Evolutionary conservation across 2,888 invertebrate genomes (phyloP).

Genomic region (Micropterix aruncella): DNA sequence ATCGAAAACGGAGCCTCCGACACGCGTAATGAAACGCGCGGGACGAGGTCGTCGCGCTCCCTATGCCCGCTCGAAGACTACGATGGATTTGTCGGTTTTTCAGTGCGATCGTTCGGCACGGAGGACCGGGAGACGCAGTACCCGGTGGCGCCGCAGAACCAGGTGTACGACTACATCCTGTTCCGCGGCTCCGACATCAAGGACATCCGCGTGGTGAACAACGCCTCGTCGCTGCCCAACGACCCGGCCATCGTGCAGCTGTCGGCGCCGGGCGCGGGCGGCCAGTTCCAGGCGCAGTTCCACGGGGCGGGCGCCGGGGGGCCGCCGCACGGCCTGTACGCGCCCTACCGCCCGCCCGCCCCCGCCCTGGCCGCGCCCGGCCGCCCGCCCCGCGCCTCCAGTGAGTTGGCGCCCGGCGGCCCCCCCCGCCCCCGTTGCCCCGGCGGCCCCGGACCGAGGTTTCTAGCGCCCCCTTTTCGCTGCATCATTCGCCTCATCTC

Average conservation of each 20-base stretch:
- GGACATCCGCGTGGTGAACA: slow-evolving; percentile 92
- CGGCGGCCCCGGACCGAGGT: neutral
- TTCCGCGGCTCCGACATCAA: slow-evolving; percentile 98
- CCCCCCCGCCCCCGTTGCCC: slow-evolving; percentile 21
- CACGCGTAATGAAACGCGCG: too few species aligned
- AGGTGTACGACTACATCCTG: slow-evolving; percentile 97
- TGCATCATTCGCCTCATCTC: too few species aligned
- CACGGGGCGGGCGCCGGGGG: too few species aligned
- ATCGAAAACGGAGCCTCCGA: too few species aligned
- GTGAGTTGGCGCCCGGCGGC: slow-evolving; percentile 38
- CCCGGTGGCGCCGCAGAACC: slow-evolving; percentile 92
- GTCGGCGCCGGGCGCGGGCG: slow-evolving; percentile 52
- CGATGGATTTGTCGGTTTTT: too few species aligned
- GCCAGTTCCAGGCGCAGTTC: too few species aligned
- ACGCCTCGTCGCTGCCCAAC: slow-evolving; percentile 73
- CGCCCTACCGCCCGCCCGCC: too few species aligned
- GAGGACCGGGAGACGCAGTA: slow-evolving; percentile 94
- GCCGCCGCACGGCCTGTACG: too few species aligned
- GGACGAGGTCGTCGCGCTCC: too few species aligned
- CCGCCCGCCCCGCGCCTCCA: slow-evolving; percentile 28
- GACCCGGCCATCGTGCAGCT: slow-evolving; percentile 97
- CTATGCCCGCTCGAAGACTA: too few species aligned
- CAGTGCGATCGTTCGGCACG: slow-evolving; percentile 97
- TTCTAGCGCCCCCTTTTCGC: slow-evolving; percentile 9
- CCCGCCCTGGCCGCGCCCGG: slow-evolving; percentile 21